phyloP scores from a whole-genome alignment of 2,888 invertebrate genomes.

The Zele albiditarsus region DNA sequence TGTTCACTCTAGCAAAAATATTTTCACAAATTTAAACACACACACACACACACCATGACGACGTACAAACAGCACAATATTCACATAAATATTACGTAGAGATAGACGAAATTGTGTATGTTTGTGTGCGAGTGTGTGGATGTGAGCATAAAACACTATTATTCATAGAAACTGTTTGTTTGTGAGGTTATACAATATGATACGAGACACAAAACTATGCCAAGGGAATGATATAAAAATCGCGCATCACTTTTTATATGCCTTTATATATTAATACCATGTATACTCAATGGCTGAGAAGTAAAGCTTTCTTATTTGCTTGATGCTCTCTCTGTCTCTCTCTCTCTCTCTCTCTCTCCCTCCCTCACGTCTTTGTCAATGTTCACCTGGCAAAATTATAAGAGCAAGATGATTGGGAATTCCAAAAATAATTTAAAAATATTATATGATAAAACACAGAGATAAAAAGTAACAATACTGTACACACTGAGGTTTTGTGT shows the following conservation, averaged over 20 bases:
- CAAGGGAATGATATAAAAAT: not conserved
- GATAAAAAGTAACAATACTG: not conserved
- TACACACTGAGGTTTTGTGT: not conserved
- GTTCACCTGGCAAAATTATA: not conserved
- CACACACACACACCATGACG: not conserved
- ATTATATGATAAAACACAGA: not conserved
- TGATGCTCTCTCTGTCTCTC: too few relatives aligned
- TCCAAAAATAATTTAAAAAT: not conserved
- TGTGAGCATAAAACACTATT: not conserved
- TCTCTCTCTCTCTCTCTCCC: too few relatives aligned
- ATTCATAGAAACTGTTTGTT: not conserved
- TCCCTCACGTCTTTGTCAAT: not conserved
- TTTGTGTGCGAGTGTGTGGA: too few relatives aligned
- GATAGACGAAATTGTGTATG: not conserved
- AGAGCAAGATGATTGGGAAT: not conserved
- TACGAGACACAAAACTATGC: not conserved
- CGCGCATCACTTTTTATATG: not conserved
- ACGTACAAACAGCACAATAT: not conserved
- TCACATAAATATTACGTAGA: not conserved
- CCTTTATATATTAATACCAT: not conserved
- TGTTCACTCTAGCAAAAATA: not conserved
- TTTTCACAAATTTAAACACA: not conserved
- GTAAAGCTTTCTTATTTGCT: too few relatives aligned
- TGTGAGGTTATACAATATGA: not conserved
- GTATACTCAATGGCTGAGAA: too few relatives aligned